Percentiles rank a stretch among this genome's conserved stretches.
These are phyloP conservation scores for Panonychus citri DNA, from an alignment of 1,140 invertebrate genomes.

Conservation along the genomic window DNA sequence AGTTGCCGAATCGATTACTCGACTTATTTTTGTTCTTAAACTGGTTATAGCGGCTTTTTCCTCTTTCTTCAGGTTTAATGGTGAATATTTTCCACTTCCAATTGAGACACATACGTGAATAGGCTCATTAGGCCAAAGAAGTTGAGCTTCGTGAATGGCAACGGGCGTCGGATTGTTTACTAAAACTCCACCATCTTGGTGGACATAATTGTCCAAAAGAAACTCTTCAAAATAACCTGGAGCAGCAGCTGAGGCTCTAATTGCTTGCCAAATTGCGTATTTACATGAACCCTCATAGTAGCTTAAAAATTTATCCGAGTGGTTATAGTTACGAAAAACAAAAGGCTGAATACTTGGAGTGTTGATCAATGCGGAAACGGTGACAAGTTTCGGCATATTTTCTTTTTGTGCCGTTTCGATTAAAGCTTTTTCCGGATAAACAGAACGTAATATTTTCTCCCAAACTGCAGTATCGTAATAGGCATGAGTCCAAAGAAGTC, in stretches of 20 bases:
- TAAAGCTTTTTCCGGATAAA: constrained; percentile 36
- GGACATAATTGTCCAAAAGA: constrained; percentile 42
- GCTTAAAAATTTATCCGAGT: constrained; percentile 38
- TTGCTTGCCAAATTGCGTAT: constrained; percentile 59
- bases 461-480: constrained; percentile 71
- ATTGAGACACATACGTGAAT: constrained; percentile 68
- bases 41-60: constrained; percentile 10
- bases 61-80: constrained; percentile 11
- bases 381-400: constrained; percentile 41
- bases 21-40: constrained; percentile 54
- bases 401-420: constrained; percentile 36
- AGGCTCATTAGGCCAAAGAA: constrained; percentile 52
- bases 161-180: constrained; percentile 75
- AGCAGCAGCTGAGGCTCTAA: constrained; percentile 69
- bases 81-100: constrained; percentile 45
- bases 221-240: constrained; percentile 80
- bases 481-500: constrained; percentile 56
- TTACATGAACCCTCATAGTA: constrained; percentile 52
- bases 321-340: constrained; percentile 68
- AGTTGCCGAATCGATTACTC: constrained; percentile 52
- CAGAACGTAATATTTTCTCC: constrained; percentile 47
- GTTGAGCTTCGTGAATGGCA: constrained; percentile 60
- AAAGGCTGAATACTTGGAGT: constrained; percentile 50
- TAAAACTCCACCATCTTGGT: constrained; percentile 66
- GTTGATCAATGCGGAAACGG: constrained; percentile 59